These are phyloP conservation scores for Drosophila kanapiae DNA, from an alignment of 1,140 invertebrate species.

Conservation along the genomic window DNA sequence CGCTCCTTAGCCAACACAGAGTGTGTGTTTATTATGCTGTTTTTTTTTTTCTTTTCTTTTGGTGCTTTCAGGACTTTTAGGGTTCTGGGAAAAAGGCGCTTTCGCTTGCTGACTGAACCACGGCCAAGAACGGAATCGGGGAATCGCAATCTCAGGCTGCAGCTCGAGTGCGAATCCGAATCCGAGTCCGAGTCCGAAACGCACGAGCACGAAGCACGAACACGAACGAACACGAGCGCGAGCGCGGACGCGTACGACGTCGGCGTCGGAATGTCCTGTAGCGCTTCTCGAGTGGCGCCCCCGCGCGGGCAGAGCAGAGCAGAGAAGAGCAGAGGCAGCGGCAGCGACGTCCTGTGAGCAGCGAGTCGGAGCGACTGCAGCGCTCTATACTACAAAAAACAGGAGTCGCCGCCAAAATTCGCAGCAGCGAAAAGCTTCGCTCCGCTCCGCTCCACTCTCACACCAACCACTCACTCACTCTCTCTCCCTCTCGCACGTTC, in stretches of 20 bases:
- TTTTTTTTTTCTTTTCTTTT: neutral
- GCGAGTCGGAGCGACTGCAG: conserved; percentile 42
- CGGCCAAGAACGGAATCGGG: conserved; percentile 34
- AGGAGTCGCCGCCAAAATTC: conserved; percentile 50
- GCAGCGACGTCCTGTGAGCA: conserved; percentile 54
- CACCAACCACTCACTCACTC: conserved; percentile 1
- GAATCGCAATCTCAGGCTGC: conserved; percentile 42
- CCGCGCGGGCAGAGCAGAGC: conserved; percentile 41
- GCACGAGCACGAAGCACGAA: conserved; percentile 15
- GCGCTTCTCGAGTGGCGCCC: conserved; percentile 44
- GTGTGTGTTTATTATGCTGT: neutral
- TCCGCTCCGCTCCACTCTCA: conserved; percentile 10
- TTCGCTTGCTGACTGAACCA: conserved; percentile 42
- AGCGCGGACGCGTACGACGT: conserved; percentile 8
- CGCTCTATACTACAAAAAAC: conserved; percentile 38
- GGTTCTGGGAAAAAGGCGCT: conserved; percentile 30
- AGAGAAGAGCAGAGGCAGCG: conserved; percentile 39
- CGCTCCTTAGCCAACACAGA: neutral
- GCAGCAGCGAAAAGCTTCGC: conserved; percentile 46
- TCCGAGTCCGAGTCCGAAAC: conserved; percentile 30
- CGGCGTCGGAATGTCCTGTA: conserved; percentile 66
- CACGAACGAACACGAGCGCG: conserved; percentile 7
- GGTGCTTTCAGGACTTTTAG: conserved; percentile 30
- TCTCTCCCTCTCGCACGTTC: neutral
- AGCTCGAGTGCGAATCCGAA: conserved; percentile 29